phyloP scores from a whole-genome alignment of 2,797 vertebrate genomes.

The Ceryle rudis region DNA sequence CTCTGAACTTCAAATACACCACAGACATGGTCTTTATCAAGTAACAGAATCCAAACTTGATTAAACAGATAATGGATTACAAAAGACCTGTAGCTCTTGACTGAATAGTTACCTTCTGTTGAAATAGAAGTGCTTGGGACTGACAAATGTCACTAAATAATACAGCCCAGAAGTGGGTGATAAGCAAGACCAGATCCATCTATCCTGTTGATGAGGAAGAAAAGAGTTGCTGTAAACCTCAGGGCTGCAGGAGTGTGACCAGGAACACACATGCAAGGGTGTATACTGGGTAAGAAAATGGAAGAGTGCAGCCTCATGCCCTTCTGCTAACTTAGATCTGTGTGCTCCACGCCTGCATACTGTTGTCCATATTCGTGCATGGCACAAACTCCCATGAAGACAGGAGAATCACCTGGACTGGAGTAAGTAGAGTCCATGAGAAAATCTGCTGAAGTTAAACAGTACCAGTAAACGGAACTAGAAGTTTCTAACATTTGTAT shows the following conservation, averaged over 20 bases:
- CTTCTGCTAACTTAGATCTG: background rate
- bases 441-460: background rate
- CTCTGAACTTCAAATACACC: background rate
- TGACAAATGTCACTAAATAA: background rate
- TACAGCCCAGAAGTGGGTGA: background rate
- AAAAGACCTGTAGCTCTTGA: background rate
- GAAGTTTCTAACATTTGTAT: background rate
- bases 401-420: fast-evolving
- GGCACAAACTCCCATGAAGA: fast-evolving
- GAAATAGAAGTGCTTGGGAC: background rate
- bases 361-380: fast-evolving
- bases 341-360: background rate
- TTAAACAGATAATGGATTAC: background rate
- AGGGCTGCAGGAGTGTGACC: background rate
- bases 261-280: background rate
- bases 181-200: conserved; percentile 20
- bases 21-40: background rate
- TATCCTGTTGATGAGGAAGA: conserved; percentile 28
- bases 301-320: background rate
- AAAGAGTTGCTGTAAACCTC: background rate
- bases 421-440: background rate
- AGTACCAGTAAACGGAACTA: background rate
- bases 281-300: background rate
- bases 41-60: background rate
- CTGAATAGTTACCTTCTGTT: background rate